Evolutionary conservation across 1,140 invertebrate species (phyloP), one percentile per base, ranked within the genome.

Genomic region (Odontomachus brunneus): DNA sequence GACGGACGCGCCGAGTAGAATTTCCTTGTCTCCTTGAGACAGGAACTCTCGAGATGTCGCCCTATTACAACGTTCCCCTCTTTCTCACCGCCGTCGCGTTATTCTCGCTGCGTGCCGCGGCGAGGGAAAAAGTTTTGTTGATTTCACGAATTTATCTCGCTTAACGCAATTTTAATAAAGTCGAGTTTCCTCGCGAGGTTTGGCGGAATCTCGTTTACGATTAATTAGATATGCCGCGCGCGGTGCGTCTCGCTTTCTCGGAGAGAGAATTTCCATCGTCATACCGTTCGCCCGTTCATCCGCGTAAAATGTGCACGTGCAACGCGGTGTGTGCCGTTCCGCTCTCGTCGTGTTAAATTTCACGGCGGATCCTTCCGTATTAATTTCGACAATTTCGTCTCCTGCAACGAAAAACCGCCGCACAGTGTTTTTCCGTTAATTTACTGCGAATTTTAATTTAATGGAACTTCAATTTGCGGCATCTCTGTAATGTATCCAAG

Each of bases 1-100:
- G 83, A 88, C 86, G 85, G 87, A 88, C 86, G 82, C 84, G 82
- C 84, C 87, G 73, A 82, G 81, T 82, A 84, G 84, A 89, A 89
- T 89, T 89, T 89, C 76, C 87, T 88, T 88, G 84, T 88, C 88
- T 88, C 59, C 80, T 84, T 48, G 76, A 85, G 59, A 83, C 83
- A 44, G 19, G 78, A 69, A 51, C 62, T 82, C 53, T 55, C 55
- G 83, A 86, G 88, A 82, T 78, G 84, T 74, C 83, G 71, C 65
- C 22, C 84, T 76, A 86, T 89, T 88, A 89, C 71, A 73, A 49
- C 44, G 14, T 48, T 51, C 22, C 1, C 74, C 33, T 12, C 19
- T 22, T 60, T 26, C 53, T n/a, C n/a, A n/a, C n/a, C 14, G 9
- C 9, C 38, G 38, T 9, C 38, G 2, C 38, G 12, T 44, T 78